A percentile compares a stretch with the other conserved stretches of the same genome.
Evolutionary conservation across 1,140 invertebrate genomes (phyloP).

Genomic region (Elysia chlorotica): DNA sequence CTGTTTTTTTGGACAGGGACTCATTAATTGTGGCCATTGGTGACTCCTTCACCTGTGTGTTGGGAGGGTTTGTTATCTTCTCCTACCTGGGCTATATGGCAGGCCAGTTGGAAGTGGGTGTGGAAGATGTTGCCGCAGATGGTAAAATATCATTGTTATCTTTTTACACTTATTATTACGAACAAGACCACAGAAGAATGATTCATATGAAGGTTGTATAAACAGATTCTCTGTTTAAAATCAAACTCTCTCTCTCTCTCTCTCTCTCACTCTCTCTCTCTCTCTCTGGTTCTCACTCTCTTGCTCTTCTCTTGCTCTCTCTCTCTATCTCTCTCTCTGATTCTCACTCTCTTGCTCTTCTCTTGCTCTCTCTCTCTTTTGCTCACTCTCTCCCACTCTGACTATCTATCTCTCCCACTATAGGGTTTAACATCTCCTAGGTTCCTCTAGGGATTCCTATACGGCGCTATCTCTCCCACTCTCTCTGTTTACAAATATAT

Average conservation of each 20-base stretch:
- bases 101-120: constrained; percentile 77
- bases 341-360: not conserved
- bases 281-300: not conserved
- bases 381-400: not conserved
- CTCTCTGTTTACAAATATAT: too few relatives aligned
- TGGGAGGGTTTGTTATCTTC: constrained; percentile 98
- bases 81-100: constrained; percentile 99
- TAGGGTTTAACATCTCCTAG: too few relatives aligned
- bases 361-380: not conserved
- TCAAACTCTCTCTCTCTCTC: not conserved
- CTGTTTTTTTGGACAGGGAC: constrained; percentile 74
- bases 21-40: constrained; percentile 93
- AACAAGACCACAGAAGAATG: too few relatives aligned
- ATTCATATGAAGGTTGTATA: too few relatives aligned
- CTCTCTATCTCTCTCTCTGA: not conserved
- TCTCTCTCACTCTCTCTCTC: not conserved
- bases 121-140: constrained; percentile 90
- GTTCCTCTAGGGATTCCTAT: too few relatives aligned
- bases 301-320: too few relatives aligned
- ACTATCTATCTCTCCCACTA: too few relatives aligned
- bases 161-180: too few relatives aligned
- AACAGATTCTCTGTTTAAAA: too few relatives aligned
- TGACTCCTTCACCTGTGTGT: constrained; percentile 96
- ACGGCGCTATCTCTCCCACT: too few relatives aligned
- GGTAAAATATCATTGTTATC: too few relatives aligned